Evolutionary conservation across 2,888 invertebrate species (phyloP).

Genomic region (Drosophila trichaetosa): DNA sequence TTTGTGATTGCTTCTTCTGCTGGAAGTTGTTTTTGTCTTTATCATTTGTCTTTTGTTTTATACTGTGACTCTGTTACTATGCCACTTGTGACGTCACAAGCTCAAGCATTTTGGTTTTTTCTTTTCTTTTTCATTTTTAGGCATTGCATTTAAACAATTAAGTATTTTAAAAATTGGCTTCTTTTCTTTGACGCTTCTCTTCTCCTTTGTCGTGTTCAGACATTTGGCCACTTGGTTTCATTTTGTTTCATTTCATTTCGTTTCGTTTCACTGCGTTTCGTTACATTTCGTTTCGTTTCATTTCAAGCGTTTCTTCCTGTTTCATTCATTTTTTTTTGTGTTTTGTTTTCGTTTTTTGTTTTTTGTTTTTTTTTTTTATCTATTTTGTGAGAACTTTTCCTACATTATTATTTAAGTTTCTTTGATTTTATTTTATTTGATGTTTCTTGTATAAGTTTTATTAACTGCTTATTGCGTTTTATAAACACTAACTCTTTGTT

Average conservation of each 20-base stretch:
- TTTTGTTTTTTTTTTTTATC: slow-evolving; percentile 26
- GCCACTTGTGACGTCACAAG: slow-evolving; percentile 40
- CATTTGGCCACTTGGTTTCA: slow-evolving; percentile 61
- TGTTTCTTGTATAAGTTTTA: slow-evolving; percentile 34
- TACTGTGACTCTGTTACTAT: slow-evolving; percentile 37
- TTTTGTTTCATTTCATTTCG: slow-evolving; percentile 46
- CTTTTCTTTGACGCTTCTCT: slow-evolving; percentile 8
- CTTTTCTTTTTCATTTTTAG: slow-evolving; percentile 3
- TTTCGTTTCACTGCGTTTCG: slow-evolving; percentile 43
- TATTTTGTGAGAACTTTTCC: slow-evolving; percentile 67
- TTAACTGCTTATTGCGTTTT: slow-evolving; percentile 73
- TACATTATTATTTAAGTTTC: slow-evolving; percentile 47
- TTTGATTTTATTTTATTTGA: slow-evolving; percentile 17
- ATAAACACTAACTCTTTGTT: slow-evolving; percentile 69
- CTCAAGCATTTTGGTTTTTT: slow-evolving; percentile 19
- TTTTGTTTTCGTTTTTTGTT: slow-evolving; percentile 36
- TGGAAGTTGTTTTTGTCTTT: slow-evolving; percentile 16
- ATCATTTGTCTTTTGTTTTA: slow-evolving; percentile 26
- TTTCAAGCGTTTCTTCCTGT: slow-evolving; percentile 41
- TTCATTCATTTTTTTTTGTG: slow-evolving; percentile 29
- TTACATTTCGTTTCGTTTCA: slow-evolving; percentile 32
- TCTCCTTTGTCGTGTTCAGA: slow-evolving; percentile 24
- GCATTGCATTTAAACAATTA: slow-evolving; percentile 18
- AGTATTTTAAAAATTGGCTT: slow-evolving; percentile 63
- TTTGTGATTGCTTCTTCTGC: slow-evolving; percentile 12